Percentiles rank a stretch among this genome's conserved stretches.
Evolutionary conservation across 2,797 vertebrate genomes (phyloP).

Genomic region (Heteromormyrus szaboi): DNA sequence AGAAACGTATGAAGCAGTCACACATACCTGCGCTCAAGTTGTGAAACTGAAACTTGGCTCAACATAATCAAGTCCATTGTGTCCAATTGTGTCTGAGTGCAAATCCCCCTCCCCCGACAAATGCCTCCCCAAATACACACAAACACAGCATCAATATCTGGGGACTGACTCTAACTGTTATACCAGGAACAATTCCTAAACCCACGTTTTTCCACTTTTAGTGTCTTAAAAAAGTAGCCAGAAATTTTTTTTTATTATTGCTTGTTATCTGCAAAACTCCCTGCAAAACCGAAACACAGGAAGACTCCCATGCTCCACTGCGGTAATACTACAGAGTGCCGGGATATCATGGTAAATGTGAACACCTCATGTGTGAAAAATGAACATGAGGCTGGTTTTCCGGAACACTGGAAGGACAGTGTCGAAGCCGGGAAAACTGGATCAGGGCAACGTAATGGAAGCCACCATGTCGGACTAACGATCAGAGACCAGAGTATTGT

Average conservation of each 20-base stretch:
- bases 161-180: not conserved
- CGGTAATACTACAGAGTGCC: not conserved
- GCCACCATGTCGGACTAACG: not conserved
- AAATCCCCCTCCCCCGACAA: not conserved
- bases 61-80: not conserved
- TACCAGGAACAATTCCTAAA: not conserved
- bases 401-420: not conserved
- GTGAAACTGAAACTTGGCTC: not conserved
- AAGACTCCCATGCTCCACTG: not conserved
- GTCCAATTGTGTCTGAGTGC: not conserved
- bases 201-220: not conserved
- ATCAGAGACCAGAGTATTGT: not conserved
- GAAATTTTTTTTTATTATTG: not conserved
- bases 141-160: not conserved
- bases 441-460: not conserved
- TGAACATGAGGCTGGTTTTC: not conserved
- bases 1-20: not conserved
- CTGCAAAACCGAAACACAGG: not conserved
- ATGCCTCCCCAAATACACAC: not conserved
- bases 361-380: constrained; percentile 1
- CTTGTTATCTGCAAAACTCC: not conserved
- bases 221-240: not conserved
- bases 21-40: not conserved
- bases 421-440: not conserved
- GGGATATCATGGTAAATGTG: not conserved